Conservation (phyloP, 2,797 vertebrate genomes). For the Girardinus metallicus region DNA sequence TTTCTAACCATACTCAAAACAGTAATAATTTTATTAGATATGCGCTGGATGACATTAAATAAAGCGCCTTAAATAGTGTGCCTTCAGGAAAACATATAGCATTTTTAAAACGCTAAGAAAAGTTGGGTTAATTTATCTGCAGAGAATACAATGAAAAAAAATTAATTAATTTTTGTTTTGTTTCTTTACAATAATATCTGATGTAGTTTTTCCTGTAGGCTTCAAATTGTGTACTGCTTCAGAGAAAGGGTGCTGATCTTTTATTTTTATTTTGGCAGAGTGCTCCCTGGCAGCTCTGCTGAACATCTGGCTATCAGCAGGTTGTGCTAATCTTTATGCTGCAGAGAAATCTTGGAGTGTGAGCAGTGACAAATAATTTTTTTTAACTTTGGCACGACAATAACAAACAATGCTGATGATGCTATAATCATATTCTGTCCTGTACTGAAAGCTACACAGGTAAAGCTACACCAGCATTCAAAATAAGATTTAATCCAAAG, state of each 20-base stretch:
- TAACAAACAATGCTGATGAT: slow-evolving; percentile 60
- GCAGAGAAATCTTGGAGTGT: slow-evolving; percentile 65
- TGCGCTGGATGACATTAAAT: neutral
- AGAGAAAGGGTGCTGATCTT: slow-evolving; percentile 43
- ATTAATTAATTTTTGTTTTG: slow-evolving; percentile 8
- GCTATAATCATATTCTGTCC: slow-evolving; percentile 44
- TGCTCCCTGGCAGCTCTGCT: slow-evolving; percentile 59
- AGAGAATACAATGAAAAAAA: slow-evolving; percentile 4
- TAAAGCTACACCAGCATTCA: slow-evolving; percentile 18
- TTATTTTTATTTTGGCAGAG: slow-evolving; percentile 50
- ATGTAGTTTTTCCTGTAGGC: slow-evolving; percentile 39
- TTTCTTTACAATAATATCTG: slow-evolving; percentile 33
- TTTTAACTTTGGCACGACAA: slow-evolving; percentile 58
- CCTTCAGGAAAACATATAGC: neutral
- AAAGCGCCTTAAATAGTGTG: neutral
- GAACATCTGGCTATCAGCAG: slow-evolving; percentile 79
- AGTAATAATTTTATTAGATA: neutral
- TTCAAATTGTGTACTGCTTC: slow-evolving; percentile 53
- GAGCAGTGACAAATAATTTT: slow-evolving; percentile 60
- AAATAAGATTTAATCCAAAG: slow-evolving; percentile 5
- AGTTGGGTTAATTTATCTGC: neutral
- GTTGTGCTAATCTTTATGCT: slow-evolving; percentile 72
- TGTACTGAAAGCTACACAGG: slow-evolving; percentile 18
- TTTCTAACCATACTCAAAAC: slow-evolving; percentile 1
- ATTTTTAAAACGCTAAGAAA: neutral